Evolutionary conservation across 2,113 vertebrate species (phyloP).

Genomic region (Geococcyx californianus): DNA sequence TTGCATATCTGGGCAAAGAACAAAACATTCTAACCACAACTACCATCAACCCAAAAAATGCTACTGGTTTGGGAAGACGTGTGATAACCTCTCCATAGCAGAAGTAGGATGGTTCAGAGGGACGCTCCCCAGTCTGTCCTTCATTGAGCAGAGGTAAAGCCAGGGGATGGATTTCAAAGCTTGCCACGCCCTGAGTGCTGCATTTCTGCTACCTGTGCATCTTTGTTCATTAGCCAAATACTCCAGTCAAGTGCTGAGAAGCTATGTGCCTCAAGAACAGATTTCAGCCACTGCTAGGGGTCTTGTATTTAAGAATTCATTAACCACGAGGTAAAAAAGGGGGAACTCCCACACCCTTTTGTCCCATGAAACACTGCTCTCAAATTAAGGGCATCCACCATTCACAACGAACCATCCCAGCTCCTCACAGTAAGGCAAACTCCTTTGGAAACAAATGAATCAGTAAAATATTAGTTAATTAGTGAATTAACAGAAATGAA

Average conservation of each 20-base stretch:
- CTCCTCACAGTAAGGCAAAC: not conserved
- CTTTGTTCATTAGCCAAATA: constrained; percentile 15
- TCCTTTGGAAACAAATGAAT: not conserved
- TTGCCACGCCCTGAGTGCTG: not conserved
- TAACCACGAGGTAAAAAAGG: not conserved
- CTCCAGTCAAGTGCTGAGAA: not conserved
- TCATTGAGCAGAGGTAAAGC: not conserved
- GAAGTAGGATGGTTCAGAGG: not conserved
- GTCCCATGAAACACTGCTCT: not conserved
- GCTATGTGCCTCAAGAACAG: not conserved
- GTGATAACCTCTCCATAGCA: not conserved
- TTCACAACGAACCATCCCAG: not conserved
- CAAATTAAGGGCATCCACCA: not conserved
- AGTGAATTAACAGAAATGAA: not conserved
- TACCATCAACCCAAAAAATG: constrained; percentile 2
- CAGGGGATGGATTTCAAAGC: not conserved
- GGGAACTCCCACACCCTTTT: not conserved
- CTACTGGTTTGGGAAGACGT: not conserved
- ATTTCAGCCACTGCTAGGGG: not conserved
- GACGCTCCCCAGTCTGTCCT: not conserved
- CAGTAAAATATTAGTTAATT: not conserved
- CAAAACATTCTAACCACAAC: constrained; percentile 43
- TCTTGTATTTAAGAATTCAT: not conserved
- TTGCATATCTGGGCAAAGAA: constrained; percentile 46
- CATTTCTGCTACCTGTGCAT: not conserved